phyloP scores from a whole-genome alignment of 2,888 invertebrate species.

The Colostygia pectinataria region DNA sequence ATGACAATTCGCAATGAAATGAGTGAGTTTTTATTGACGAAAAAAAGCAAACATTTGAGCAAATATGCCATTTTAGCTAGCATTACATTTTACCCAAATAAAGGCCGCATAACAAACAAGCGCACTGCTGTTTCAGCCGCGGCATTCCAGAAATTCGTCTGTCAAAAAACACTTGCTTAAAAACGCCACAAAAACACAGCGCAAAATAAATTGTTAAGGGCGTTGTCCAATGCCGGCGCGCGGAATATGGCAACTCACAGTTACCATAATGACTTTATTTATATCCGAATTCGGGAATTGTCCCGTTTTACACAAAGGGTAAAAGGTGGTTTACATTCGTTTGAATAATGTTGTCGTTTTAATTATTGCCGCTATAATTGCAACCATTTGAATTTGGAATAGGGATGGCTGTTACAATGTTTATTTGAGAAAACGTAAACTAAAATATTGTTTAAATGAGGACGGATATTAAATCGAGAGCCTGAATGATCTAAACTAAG shows the following conservation, averaged over 20 bases:
- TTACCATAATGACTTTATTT: constrained; percentile 32
- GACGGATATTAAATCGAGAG: too few relatives aligned
- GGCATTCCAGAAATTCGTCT: not conserved
- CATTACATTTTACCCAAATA: too few relatives aligned
- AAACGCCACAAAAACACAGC: not conserved
- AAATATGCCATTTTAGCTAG: too few relatives aligned
- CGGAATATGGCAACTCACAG: constrained; percentile 25
- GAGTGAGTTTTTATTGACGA: too few relatives aligned
- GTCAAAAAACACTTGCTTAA: not conserved
- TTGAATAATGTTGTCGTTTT: constrained; percentile 27
- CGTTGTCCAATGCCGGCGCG: constrained; percentile 9
- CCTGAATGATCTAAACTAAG: too few relatives aligned
- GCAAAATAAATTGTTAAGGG: not conserved
- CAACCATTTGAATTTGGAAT: constrained; percentile 16
- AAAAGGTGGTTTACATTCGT: constrained; percentile 24
- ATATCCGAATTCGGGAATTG: constrained; percentile 33
- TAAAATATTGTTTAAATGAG: not conserved
- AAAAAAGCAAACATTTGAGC: too few relatives aligned
- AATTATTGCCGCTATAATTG: constrained; percentile 18
- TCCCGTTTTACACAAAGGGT: constrained; percentile 24
- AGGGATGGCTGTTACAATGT: constrained; percentile 4
- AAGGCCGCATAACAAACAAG: too few relatives aligned
- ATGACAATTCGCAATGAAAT: too few relatives aligned
- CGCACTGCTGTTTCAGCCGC: too few relatives aligned
- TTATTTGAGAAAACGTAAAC: constrained; percentile 7